phyloP scores from a whole-genome alignment of 1,140 invertebrate species.

The Bathynomus jamesi region DNA sequence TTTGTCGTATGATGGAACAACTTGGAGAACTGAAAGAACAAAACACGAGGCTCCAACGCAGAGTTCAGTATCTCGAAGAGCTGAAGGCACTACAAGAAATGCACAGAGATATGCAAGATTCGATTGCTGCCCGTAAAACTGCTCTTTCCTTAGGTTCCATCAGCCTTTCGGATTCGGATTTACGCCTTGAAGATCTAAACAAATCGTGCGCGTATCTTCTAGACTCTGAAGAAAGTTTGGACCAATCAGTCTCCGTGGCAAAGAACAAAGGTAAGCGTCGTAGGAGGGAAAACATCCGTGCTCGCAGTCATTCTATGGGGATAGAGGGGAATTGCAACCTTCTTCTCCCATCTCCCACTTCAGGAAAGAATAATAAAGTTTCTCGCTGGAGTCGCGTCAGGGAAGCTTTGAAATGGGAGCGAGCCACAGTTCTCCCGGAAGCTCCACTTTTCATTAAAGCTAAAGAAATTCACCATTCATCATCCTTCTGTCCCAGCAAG shows the following conservation, averaged over 20 bases:
- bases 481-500: conserved; percentile 17
- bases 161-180: conserved; percentile 25
- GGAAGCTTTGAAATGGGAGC: conserved; percentile 66
- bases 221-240: conserved; percentile 29
- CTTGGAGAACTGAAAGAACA: conserved; percentile 61
- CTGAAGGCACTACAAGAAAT: conserved; percentile 57
- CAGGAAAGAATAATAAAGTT: conserved; percentile 47
- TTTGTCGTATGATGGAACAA: conserved; percentile 65
- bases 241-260: conserved; percentile 10
- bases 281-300: conserved; percentile 16
- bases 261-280: conserved; percentile 23
- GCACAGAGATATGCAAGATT: conserved; percentile 37
- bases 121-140: conserved; percentile 38
- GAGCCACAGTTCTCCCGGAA: conserved; percentile 19
- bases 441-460: conserved; percentile 40
- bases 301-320: conserved; percentile 48
- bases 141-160: conserved; percentile 17
- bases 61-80: conserved; percentile 63
- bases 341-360: conserved; percentile 11
- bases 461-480: conserved; percentile 24
- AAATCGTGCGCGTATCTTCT: conserved; percentile 16
- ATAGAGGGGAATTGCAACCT: conserved; percentile 41
- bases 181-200: conserved; percentile 20
- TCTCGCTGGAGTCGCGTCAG: conserved; percentile 77
- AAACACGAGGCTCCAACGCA: conserved; percentile 57